Evolutionary conservation across 2,888 invertebrate genomes (phyloP), one percentile per base, ranked within the genome.

Genomic region (Drosophila lacicola): DNA sequence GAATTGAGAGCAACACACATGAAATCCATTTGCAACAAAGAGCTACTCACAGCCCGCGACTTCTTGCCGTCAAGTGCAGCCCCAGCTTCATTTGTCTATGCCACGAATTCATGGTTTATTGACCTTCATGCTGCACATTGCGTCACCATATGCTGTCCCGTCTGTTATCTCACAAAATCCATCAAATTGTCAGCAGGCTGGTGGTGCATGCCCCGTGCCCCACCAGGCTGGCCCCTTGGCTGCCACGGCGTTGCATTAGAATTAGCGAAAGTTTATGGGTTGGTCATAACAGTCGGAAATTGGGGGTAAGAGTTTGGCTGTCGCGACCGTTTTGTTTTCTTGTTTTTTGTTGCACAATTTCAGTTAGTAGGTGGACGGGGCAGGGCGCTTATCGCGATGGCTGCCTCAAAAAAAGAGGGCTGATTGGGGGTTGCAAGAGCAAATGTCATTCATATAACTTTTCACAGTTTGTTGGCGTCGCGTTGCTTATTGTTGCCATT

Each of bases 41-140:
- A 29, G 29, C 29, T 29, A 2, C 2, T 8, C 29, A 0, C 29
- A 29, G 0, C 29, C 29, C 29, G 29, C 29, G 8, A 29, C 29
- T 29, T 8, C 29, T 29, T 8, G 29, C 29, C 29, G n/a, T 33
- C 54, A 21, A 21, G 34, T 17, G 55, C 36, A 17, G 10, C 42
- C 36, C n/a, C 44, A 37, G 19, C 42, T 36, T 33, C 5, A 6
- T 8, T 21, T 49, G 55, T 55, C 25, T 14, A 21, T 50, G 56
- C 33, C 49, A 29, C 42, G 39, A 41, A n/a, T 56, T 65, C 51
- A 51, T 72, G 75, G 78, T 78, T 78, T 78, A 69, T 78, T 78
- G 78, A 78, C 78, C 78, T 78, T 71, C 71, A 71, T 74, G 74
- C 50, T 49, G 74, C 65, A 64, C 67, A 70, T 78, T 78, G 78